These are phyloP conservation scores for Orthonyx spaldingii DNA, from an alignment of 2,113 vertebrate genomes.

Conservation along the genomic window DNA sequence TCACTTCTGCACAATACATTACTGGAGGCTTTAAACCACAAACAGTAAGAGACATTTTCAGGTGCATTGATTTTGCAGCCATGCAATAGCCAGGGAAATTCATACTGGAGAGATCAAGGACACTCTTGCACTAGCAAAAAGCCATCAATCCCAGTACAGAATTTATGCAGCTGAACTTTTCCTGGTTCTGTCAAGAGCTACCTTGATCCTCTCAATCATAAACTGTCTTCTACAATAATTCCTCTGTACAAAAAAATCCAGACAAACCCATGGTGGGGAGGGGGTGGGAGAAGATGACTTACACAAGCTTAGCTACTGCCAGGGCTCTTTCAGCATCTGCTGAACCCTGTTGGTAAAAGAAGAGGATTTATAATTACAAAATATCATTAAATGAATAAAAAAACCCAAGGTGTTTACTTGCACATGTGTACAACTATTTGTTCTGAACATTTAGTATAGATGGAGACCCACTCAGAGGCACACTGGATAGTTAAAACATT, in stretches of 20 bases:
- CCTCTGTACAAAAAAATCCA: not conserved
- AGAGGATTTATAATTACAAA: not conserved
- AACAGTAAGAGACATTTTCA: not conserved
- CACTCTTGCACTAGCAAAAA: not conserved
- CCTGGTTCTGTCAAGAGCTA: not conserved
- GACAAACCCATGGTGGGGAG: not conserved
- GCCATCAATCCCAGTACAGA: not conserved
- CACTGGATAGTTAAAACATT: not conserved
- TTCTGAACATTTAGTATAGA: not conserved
- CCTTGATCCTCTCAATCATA: not conserved
- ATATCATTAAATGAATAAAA: not conserved
- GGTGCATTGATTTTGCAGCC: not conserved
- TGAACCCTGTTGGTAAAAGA: constrained; percentile 80
- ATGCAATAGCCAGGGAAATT: not conserved
- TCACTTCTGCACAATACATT: not conserved
- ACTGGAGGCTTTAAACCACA: not conserved
- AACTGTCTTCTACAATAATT: not conserved
- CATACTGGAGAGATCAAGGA: not conserved
- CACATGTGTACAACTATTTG: not conserved
- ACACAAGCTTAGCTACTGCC: constrained; percentile 89
- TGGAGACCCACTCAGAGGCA: not conserved
- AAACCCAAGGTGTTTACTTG: not conserved
- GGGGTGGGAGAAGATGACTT: constrained; percentile 61
- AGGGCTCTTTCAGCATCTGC: constrained; percentile 90
- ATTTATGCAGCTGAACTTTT: not conserved